These are phyloP conservation scores for Trematocara caparti DNA, from an alignment of 2,797 vertebrate species.

Conservation along the genomic window DNA sequence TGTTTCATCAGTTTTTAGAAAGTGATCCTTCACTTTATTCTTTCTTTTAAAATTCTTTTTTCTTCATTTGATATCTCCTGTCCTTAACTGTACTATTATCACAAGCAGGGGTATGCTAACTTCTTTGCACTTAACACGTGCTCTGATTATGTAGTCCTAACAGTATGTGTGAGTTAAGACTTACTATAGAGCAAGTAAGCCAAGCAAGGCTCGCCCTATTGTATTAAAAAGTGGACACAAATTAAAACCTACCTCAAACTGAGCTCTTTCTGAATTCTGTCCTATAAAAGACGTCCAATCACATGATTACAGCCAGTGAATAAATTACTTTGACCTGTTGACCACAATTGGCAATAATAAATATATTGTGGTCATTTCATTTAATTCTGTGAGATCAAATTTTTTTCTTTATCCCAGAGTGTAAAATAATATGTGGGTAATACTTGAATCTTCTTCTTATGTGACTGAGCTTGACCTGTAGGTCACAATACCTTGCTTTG, in stretches of 20 bases:
- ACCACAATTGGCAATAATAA: neutral
- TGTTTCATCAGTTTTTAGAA: neutral
- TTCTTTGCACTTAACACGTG: neutral
- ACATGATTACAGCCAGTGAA: fast-evolving
- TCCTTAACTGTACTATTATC: neutral
- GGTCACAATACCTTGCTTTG: neutral
- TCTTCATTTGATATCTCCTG: neutral
- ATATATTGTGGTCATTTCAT: neutral
- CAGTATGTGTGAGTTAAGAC: neutral
- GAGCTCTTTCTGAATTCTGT: neutral
- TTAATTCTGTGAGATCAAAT: neutral
- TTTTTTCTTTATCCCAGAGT: neutral
- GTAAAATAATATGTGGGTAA: neutral
- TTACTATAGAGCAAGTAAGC: neutral
- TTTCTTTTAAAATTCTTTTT: fast-evolving
- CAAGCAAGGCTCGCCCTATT: neutral
- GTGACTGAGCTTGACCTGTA: neutral
- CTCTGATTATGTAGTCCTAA: neutral
- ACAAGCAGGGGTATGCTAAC: fast-evolving
- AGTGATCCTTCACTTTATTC: neutral
- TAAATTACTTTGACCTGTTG: neutral
- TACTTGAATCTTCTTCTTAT: neutral
- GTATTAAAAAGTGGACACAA: fast-evolving
- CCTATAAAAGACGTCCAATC: neutral
- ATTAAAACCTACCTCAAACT: neutral